These are phyloP conservation scores for Lepisosteus oculatus DNA, from an alignment of 2,113 vertebrate species.

Conservation along the genomic window DNA sequence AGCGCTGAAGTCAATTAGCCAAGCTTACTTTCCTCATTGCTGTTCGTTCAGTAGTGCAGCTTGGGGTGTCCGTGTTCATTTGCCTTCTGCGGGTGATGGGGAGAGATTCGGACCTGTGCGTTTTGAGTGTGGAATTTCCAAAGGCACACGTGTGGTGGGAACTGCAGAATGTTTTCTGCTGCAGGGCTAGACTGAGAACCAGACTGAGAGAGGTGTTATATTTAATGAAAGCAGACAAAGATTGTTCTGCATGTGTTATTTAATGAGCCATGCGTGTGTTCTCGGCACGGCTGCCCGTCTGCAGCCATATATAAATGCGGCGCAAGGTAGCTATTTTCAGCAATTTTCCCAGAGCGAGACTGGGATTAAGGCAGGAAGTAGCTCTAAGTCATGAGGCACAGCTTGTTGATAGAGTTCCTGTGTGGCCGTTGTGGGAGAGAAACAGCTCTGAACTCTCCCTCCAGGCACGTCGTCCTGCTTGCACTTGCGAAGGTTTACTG, in stretches of 20 bases:
- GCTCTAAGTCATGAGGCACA: constrained; percentile 2
- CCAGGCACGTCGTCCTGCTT: no score
- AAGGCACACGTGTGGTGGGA: neutral
- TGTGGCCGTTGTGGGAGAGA: neutral
- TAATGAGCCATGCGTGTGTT: neutral
- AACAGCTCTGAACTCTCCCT: neutral
- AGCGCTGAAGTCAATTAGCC: neutral
- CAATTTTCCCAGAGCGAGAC: constrained; percentile 11
- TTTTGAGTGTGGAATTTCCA: neutral
- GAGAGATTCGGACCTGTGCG: neutral
- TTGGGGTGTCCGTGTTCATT: neutral
- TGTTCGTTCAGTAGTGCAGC: neutral
- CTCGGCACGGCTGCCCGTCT: neutral
- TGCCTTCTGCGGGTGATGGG: neutral
- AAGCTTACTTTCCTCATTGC: neutral
- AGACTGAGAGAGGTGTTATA: no score
- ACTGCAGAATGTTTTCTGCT: neutral
- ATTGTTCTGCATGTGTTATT: neutral
- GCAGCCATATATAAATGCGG: neutral
- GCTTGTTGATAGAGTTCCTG: constrained; percentile 1
- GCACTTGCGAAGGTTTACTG: no score
- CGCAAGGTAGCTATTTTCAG: constrained; percentile 10
- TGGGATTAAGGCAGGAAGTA: constrained; percentile 19
- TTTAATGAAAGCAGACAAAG: neutral
- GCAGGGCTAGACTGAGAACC: neutral